A percentile compares a stretch with the other conserved stretches of the same genome.
phyloP scores from a whole-genome alignment of 2,888 invertebrate genomes.

The Scotopteryx bipunctaria region DNA sequence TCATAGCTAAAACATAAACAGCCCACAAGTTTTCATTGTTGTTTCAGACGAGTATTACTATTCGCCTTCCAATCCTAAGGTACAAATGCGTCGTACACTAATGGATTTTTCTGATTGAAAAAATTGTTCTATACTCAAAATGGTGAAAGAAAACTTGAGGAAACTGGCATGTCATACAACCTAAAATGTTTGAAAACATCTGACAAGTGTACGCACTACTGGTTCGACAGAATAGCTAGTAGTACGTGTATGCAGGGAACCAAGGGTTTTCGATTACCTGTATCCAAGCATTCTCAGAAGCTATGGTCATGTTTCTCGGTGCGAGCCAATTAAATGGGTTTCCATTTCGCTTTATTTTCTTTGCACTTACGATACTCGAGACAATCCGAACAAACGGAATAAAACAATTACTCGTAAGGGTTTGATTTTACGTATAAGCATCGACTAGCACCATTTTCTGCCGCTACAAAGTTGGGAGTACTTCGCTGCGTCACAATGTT shows the following conservation, averaged over 20 bases:
- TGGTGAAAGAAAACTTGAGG: too few relatives aligned
- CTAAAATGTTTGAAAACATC: too few relatives aligned
- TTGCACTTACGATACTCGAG: constrained; percentile 53
- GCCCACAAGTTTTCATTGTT: background rate
- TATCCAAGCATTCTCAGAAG: constrained; percentile 28
- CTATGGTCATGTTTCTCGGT: constrained; percentile 38
- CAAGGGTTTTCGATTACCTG: background rate
- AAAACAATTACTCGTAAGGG: constrained; percentile 35
- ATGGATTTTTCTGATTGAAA: too few relatives aligned
- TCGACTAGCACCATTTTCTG: too few relatives aligned
- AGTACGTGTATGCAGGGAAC: background rate
- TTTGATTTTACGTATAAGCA: too few relatives aligned
- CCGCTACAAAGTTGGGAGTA: too few relatives aligned
- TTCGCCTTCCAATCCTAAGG: too few relatives aligned
- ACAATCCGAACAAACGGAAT: constrained; percentile 44
- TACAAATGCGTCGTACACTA: too few relatives aligned
- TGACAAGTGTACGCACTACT: too few relatives aligned
- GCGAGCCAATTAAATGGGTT: constrained; percentile 64
- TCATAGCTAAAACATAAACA: constrained; percentile 13
- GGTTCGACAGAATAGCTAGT: background rate
- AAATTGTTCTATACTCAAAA: too few relatives aligned
- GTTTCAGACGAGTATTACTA: background rate
- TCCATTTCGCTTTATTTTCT: constrained; percentile 54
- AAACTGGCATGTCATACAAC: too few relatives aligned
- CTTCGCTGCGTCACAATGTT: too few relatives aligned